Percentiles rank a stretch among this genome's conserved stretches.
These are phyloP conservation scores for Mycteria americana DNA, from an alignment of 2,797 vertebrate genomes.

Conservation along the genomic window DNA sequence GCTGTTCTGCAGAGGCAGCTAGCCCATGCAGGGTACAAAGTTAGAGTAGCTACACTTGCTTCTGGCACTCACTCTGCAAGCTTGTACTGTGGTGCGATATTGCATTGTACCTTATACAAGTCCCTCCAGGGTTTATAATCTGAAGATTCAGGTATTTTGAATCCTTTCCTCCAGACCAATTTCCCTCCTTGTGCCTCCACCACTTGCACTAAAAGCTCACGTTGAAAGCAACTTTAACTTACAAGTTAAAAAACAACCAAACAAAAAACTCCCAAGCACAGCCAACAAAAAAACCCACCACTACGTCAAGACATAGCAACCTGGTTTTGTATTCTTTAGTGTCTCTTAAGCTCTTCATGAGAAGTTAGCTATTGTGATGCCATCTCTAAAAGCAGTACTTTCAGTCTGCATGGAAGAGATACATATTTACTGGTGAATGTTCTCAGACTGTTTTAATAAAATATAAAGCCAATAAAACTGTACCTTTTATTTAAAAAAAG, in stretches of 20 bases:
- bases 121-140: background rate
- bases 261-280: accelerated
- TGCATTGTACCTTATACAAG: background rate
- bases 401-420: background rate
- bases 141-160: background rate
- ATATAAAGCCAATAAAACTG: background rate
- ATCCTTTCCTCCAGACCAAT: accelerated
- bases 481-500: background rate
- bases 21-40: accelerated
- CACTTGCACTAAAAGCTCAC: background rate
- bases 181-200: background rate
- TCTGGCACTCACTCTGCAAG: background rate
- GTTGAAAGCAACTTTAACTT: background rate
- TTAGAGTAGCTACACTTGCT: background rate
- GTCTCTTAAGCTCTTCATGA: background rate
- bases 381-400: background rate
- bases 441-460: background rate
- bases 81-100: background rate
- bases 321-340: background rate
- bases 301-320: background rate
- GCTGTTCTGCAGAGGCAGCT: background rate
- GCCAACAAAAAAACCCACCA: background rate
- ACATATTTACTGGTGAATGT: background rate
- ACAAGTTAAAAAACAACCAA: background rate
- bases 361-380: background rate